Conservation (phyloP, 1,140 invertebrate species). For the Trichonephila inaurata region DNA sequence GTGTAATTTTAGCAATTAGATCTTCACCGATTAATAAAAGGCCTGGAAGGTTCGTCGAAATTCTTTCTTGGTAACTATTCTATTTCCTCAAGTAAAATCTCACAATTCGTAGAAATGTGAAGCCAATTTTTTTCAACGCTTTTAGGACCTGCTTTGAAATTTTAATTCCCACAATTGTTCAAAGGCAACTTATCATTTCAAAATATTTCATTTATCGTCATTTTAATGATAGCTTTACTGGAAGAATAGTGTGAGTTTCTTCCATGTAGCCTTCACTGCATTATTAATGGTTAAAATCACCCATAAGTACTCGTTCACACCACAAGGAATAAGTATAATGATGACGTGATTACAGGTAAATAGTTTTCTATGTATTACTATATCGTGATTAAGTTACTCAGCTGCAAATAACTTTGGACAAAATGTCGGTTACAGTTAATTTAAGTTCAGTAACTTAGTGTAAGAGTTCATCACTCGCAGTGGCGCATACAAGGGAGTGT, state of each 20-base stretch:
- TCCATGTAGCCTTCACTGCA: not conserved
- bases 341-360: not conserved
- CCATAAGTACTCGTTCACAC: not conserved
- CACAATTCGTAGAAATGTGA: not conserved
- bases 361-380: not conserved
- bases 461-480: too few relatives aligned
- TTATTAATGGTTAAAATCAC: not conserved
- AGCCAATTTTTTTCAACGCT: not conserved
- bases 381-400: too few relatives aligned
- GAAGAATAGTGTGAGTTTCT: not conserved
- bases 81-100: not conserved
- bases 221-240: not conserved
- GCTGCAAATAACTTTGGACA: too few relatives aligned
- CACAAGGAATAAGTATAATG: not conserved
- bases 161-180: conserved; percentile 28
- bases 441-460: too few relatives aligned
- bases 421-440: too few relatives aligned
- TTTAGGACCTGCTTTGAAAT: not conserved
- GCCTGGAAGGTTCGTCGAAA: not conserved
- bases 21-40: not conserved
- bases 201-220: not conserved
- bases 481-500: too few relatives aligned
- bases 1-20: conserved; percentile 1
- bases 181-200: not conserved
- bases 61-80: not conserved